Percentiles rank a stretch among this genome's conserved stretches.
Evolutionary conservation across 2,888 invertebrate species (phyloP).

Genomic region (Diogma glabrata): DNA sequence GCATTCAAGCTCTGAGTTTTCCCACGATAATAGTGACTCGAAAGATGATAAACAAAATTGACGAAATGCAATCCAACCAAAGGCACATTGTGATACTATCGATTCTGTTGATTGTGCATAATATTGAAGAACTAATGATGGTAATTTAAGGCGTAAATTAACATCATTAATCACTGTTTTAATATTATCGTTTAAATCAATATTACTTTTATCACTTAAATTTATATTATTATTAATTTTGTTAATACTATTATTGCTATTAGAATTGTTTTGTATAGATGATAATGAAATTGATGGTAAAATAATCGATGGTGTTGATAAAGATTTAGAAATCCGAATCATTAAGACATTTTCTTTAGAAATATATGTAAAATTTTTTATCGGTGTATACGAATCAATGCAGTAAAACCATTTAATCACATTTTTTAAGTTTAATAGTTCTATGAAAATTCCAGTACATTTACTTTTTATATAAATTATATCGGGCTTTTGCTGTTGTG

Average conservation of each 20-base stretch:
- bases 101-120: constrained; percentile 49
- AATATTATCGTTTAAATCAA: background rate
- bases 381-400: background rate
- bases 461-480: background rate
- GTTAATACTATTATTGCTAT: background rate
- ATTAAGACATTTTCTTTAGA: constrained; percentile 26
- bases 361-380: constrained; percentile 24
- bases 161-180: background rate
- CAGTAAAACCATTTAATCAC: constrained; percentile 8
- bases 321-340: constrained; percentile 20
- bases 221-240: background rate
- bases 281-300: background rate
- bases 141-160: too few species aligned
- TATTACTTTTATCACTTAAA: background rate
- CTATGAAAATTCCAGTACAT: constrained; percentile 11
- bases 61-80: constrained; percentile 55
- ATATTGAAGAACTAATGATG: constrained; percentile 50
- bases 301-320: background rate
- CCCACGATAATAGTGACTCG: constrained; percentile 48
- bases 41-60: constrained; percentile 54
- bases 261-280: background rate
- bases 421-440: constrained; percentile 7
- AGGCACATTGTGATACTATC: constrained; percentile 53
- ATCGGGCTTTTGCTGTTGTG: too few species aligned
- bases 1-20: constrained; percentile 56